Percentiles rank a stretch among this genome's conserved stretches.
Evolutionary conservation across 53 echinoderm and acorn worm genomes (phyloP).

Genomic region (Arbacia lixula): DNA sequence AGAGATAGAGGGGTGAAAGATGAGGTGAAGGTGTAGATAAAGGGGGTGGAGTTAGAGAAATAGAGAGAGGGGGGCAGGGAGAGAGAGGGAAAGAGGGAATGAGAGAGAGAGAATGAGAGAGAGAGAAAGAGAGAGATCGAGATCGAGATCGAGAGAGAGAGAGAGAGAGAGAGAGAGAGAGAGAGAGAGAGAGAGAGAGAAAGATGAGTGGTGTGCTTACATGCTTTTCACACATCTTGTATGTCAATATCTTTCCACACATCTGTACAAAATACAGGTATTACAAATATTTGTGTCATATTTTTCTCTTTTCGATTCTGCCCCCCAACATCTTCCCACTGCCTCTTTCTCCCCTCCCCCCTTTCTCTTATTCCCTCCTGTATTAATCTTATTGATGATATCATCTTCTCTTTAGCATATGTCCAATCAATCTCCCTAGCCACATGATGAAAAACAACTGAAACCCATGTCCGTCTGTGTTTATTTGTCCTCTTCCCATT

Average conservation of each 20-base stretch:
- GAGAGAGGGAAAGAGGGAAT: not conserved
- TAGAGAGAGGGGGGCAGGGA: constrained; percentile 1
- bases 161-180: not conserved
- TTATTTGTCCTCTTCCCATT: too few relatives aligned
- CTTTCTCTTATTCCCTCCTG: constrained; percentile 3
- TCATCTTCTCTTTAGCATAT: too few relatives aligned
- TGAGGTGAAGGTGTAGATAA: not conserved
- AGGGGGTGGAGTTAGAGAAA: not conserved
- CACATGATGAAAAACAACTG: too few relatives aligned
- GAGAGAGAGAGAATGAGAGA: not conserved
- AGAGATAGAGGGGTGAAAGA: not conserved
- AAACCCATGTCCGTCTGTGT: too few relatives aligned
- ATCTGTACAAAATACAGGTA: too few relatives aligned
- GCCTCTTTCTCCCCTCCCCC: not conserved
- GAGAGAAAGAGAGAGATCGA: not conserved
- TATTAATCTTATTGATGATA: too few relatives aligned
- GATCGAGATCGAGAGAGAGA: not conserved
- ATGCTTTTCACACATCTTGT: too few relatives aligned
- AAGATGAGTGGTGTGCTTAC: not conserved
- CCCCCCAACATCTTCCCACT: not conserved
- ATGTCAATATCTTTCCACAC: too few relatives aligned
- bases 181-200: not conserved
- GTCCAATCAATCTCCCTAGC: too few relatives aligned
- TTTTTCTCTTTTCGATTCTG: too few relatives aligned
- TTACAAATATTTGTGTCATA: too few relatives aligned